Base-by-base conservation (phyloP, 2,113 vertebrate species). In the Rhagologus leucostigma region DNA sequence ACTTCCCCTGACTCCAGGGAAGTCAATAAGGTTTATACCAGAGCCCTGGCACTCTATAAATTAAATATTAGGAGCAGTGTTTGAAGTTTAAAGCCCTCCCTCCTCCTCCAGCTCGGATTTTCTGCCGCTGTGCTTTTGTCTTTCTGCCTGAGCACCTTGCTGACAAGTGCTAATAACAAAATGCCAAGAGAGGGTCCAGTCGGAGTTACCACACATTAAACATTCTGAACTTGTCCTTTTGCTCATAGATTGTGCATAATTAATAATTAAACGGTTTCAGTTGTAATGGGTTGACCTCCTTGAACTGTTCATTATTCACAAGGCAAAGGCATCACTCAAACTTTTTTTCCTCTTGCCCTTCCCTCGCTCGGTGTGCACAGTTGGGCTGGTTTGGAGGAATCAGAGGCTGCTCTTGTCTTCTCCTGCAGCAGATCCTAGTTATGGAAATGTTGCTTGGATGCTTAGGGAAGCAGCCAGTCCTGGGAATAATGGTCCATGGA, bases 261-360 rank as follows among this genome's bases (percentile, higher is more conserved):
- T 99, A 99, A 99, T 99, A 99, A 99, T 99, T 99, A 99, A 99
- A 98, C 97, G 98, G 98, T 96, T 98, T 97, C 97, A 82, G 85
- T 99, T 99, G 98, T 99, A 99, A 99, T 99, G 98, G 99, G 98
- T 99, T 99, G 98, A 99, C 99, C 99, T 97, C 97, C 97, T 95
- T 99, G 99, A 99, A 98, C 99, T 97, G 96, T 98, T 99, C 99
- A 99, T 99, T 99, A 99, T 98, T 99, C 98, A 99, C 98, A 96
- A 97, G 98, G 98, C 98, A 98, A 98, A 98, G 96, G 98, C 98
- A 99, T 99, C 99, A 99, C 98, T 99, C 99, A 99, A 98, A 99
- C 97, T 98, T 83, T 98, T 52, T 97, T 80, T 57, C 92, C 94
- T 64, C 8, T 96, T 97, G 98, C 98, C 98, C 98, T 98, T 98